A percentile compares a stretch with the other conserved stretches of the same genome.
phyloP scores from a whole-genome alignment of 2,113 vertebrate genomes.

The Macrotus californicus region DNA sequence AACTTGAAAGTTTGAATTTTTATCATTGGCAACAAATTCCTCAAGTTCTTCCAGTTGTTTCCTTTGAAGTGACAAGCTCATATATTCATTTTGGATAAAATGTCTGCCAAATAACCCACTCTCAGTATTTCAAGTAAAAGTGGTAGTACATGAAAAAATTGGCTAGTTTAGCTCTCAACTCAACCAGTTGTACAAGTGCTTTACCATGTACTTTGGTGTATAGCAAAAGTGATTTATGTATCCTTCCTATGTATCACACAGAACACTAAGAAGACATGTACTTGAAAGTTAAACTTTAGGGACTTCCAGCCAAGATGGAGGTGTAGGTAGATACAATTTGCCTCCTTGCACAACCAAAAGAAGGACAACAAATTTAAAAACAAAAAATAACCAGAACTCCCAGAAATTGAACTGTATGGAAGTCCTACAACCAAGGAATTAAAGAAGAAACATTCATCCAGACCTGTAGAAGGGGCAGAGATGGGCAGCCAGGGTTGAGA shows the following conservation, averaged over 20 bases:
- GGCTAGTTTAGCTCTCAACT: neutral
- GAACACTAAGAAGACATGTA: neutral
- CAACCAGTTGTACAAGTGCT: neutral
- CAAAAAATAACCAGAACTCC: too few species aligned
- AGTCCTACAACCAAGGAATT: too few species aligned
- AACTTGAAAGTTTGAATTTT: slow-evolving; percentile 24
- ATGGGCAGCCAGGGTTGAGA: too few species aligned
- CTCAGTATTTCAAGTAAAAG: neutral
- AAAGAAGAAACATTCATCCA: too few species aligned
- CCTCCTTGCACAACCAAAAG: too few species aligned
- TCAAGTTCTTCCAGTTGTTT: neutral
- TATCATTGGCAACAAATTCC: neutral
- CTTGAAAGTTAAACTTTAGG: neutral
- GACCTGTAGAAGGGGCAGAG: too few species aligned
- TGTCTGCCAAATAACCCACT: neutral
- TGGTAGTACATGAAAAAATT: neutral
- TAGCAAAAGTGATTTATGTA: neutral
- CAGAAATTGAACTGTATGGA: too few species aligned
- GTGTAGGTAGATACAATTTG: too few species aligned
- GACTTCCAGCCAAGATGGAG: too few species aligned
- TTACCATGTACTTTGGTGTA: neutral
- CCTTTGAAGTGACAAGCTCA: neutral
- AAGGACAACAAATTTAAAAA: too few species aligned
- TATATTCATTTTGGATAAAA: slow-evolving; percentile 17
- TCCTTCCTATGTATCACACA: neutral